These are phyloP conservation scores for Eretmochelys imbricata DNA, from an alignment of 2,113 vertebrate genomes.

Conservation along the genomic window DNA sequence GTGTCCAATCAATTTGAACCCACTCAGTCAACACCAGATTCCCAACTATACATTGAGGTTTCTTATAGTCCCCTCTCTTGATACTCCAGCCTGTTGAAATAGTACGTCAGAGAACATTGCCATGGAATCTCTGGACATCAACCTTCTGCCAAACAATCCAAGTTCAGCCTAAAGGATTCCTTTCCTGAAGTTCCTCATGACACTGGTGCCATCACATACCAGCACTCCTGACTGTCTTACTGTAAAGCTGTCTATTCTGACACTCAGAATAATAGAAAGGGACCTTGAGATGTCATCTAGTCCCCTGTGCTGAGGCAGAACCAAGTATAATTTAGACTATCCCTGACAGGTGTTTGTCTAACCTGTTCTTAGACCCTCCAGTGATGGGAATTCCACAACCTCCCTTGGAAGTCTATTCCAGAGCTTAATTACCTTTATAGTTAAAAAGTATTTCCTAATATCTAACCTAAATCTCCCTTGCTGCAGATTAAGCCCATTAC, in stretches of 20 bases:
- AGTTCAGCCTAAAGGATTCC: background rate
- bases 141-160: background rate
- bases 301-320: background rate
- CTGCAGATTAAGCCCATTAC: background rate
- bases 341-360: background rate
- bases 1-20: background rate
- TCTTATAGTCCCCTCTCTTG: background rate
- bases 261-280: background rate
- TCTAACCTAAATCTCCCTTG: background rate
- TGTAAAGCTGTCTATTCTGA: background rate
- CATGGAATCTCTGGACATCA: background rate
- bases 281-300: background rate
- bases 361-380: background rate
- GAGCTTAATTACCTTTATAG: background rate
- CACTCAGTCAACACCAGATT: background rate
- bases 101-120: background rate
- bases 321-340: background rate
- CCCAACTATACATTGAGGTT: background rate
- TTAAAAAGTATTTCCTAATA: background rate
- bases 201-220: background rate
- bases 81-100: background rate
- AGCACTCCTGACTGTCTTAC: background rate
- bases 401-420: background rate
- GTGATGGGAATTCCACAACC: background rate
- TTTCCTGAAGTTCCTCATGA: background rate